Percentiles rank a stretch among this genome's conserved stretches.
These are phyloP conservation scores for Anolis sagrei DNA, from an alignment of 2,113 vertebrate genomes.

Conservation along the genomic window DNA sequence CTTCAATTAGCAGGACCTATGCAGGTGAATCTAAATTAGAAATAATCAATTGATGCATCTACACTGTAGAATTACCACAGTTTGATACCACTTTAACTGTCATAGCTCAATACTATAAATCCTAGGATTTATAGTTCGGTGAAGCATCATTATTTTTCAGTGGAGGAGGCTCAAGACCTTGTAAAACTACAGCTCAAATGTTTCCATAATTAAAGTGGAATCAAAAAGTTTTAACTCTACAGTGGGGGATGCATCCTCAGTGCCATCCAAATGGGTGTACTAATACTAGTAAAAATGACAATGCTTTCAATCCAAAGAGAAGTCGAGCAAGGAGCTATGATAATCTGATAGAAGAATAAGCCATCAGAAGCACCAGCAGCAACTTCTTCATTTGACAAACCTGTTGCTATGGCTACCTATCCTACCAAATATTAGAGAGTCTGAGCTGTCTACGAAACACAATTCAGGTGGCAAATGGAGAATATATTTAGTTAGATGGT, in stretches of 20 bases:
- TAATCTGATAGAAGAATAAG: neutral
- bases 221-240: too few species aligned
- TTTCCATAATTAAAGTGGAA: too few species aligned
- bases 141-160: too few species aligned
- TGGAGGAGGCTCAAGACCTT: too few species aligned
- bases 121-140: too few species aligned
- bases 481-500: neutral
- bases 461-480: neutral
- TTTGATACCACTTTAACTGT: too few species aligned
- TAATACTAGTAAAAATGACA: neutral
- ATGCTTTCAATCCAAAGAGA: neutral
- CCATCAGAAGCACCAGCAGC: neutral
- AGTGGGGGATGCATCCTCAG: neutral
- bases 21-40: too few species aligned
- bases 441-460: neutral
- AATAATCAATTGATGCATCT: too few species aligned
- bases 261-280: neutral
- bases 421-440: constrained; percentile 3
- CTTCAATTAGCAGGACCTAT: too few species aligned
- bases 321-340: neutral
- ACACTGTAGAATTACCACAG: too few species aligned
- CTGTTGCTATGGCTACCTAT: constrained; percentile 32
- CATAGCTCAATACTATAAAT: too few species aligned
- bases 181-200: too few species aligned
- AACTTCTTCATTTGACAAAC: constrained; percentile 14